Evolutionary conservation across 2,888 invertebrate species (phyloP), one percentile per base, ranked within the genome.

Genomic region (Torymus texanus): DNA sequence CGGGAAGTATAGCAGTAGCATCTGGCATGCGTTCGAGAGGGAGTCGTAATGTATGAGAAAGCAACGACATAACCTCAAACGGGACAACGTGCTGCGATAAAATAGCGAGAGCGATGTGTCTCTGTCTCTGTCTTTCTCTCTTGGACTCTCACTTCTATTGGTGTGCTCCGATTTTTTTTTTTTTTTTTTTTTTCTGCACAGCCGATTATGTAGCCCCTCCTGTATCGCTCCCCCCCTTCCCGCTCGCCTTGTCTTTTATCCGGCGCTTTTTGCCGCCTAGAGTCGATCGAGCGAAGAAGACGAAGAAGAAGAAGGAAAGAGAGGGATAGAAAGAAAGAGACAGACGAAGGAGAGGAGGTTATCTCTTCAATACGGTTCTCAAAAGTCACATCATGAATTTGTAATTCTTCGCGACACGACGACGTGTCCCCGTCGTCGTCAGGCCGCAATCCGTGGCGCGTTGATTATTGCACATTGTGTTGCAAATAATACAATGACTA

Each of bases 21-120:
- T 41, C 61, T 71, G 79, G 72, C 80, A 76, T 76, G 73, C 80
- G 71, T 56, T 11, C 58, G 51, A 41, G 29, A 29, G 4, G 29
- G 29, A 29, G 29, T n/a, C n/a, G 29, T 5, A 24, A 29, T 29
- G 29, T 41, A 41, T 41, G 29, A 41, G 41, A 41, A 41, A 41
- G 41, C 8, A 8, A 8, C 53, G 29, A 79, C 80, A 76, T 80
- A 80, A 80, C 80, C 80, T 80, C 75, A n/a, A 67, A 50, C 21
- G 0, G 8, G 1, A 5, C 58, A 79, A 70, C 79, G 75, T 65
- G 74, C 74, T 50, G 59, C 55, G 41, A 29, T 41, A 41, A 8
- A 41, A 8, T 41, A 41, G 5, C 5, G 41, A 41, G 41, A 5
- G 14, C 21, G 1, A 29, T 5, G 29, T 12, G 11, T 50, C 41